These are phyloP conservation scores for Labeo rohita DNA, from an alignment of 2,113 vertebrate genomes.

Conservation along the genomic window DNA sequence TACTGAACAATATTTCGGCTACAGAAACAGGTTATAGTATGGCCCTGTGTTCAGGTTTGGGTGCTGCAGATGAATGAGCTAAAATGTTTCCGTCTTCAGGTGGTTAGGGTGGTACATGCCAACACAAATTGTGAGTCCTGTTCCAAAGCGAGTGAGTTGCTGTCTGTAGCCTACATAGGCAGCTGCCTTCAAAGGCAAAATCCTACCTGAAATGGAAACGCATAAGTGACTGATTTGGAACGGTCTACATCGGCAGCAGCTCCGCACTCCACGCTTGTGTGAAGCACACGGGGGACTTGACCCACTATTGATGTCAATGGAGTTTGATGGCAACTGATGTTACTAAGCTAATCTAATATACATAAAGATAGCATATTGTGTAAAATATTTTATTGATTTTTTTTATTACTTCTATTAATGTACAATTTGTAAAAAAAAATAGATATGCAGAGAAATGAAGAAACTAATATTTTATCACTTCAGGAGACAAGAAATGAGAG, in stretches of 20 bases:
- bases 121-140: neutral
- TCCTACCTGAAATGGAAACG: neutral
- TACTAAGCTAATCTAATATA: neutral
- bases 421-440: neutral
- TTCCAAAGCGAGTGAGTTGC: neutral
- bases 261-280: neutral
- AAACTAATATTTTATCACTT: neutral
- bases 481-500: slow-evolving; percentile 9
- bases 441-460: neutral
- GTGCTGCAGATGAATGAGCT: neutral
- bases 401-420: neutral
- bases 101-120: neutral
- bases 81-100: neutral
- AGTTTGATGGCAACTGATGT: neutral
- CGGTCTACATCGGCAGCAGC: neutral
- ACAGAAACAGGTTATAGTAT: neutral
- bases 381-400: neutral
- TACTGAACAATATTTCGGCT: neutral
- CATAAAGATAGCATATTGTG: neutral
- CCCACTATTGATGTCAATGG: slow-evolving; percentile 6
- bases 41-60: neutral
- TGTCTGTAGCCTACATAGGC: neutral
- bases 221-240: neutral
- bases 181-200: neutral
- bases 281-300: neutral